Base-by-base conservation (phyloP, 2,888 invertebrate species). In the Latrodectus elegans region DNA sequence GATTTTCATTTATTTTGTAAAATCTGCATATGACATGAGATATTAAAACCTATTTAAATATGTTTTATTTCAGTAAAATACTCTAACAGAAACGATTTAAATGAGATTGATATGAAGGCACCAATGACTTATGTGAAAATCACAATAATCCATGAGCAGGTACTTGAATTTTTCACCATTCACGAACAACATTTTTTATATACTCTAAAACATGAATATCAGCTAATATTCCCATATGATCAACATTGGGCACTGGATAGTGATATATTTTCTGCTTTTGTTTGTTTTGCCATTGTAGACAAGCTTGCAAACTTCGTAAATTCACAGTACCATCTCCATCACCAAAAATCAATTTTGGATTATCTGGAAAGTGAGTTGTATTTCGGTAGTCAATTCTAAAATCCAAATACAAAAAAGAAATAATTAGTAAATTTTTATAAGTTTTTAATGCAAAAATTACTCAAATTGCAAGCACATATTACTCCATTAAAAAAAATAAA, bases 251-350 rank as follows among this genome's bases (percentile, higher is more conserved):
- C 84, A 96, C 93, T 1, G 94, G 92, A 85, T 94, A 92, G 55
- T 94, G 93, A 91, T 94, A 94, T 70, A 97, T 94, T 90, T 94
- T 92, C 90, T 94, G 94, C 91, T 94, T 94, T 91, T 96, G 95
- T 84, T 94, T 92, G 0, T 90, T 90, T 68, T 90, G 88, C 98
- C 98, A 99, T 89, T 94, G 93, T 77, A 94, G 92, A 92, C 99
- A 99, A 2, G 96, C 97, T 90, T 94, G 93, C 22, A 99, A 94
- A 84, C 98, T 98, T 89, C 97, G 94, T 88, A 94, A 91, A 93
- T 99, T 99, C 0, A 99, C 99, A 0, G 99, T 99, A 15, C 99
- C 99, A 93, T 99, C 99, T 0, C 99, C 99, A 92, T 97, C 95
- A 6, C 98, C 99, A 90, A 93, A 92, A 11, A 94, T 92, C 77